Conservation (phyloP, 2,797 vertebrate species). For the Apodemus agrarius region DNA sequence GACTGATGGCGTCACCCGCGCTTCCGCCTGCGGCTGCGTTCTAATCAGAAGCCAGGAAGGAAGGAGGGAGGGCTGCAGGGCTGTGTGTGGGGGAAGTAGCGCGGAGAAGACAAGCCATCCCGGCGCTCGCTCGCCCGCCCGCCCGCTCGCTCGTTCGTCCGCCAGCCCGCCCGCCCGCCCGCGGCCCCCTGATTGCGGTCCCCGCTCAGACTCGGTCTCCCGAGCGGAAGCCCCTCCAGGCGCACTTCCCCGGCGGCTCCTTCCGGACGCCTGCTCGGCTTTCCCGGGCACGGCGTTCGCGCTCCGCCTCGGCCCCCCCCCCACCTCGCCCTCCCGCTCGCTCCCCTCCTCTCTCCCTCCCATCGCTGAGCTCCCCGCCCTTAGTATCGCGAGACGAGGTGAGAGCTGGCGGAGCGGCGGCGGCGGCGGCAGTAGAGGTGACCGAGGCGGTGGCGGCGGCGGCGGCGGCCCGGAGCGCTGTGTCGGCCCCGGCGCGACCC, state of each 20-base stretch:
- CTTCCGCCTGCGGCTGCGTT: constrained; percentile 79
- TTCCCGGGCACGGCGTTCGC: neutral
- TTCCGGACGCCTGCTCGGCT: neutral
- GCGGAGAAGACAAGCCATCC: constrained; percentile 45
- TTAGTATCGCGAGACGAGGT: constrained; percentile 82
- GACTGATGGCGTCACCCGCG: constrained; percentile 71
- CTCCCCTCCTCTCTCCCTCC: constrained; percentile 52
- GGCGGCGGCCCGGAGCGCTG: constrained; percentile 72
- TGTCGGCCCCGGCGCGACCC: constrained; percentile 72
- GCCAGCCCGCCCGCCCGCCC: no score
- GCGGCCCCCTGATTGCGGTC: neutral
- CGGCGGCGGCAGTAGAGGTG: constrained; percentile 85
- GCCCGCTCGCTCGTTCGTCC: no score
- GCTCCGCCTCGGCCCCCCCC: neutral
- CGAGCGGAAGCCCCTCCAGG: neutral
- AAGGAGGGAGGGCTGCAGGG: constrained; percentile 55
- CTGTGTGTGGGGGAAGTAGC: constrained; percentile 44
- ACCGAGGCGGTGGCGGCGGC: constrained; percentile 83
- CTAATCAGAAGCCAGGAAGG: constrained; percentile 53
- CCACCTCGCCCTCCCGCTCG: neutral
- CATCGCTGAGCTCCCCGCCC: constrained; percentile 76
- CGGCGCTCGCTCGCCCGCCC: neutral
- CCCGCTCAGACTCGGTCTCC: neutral
- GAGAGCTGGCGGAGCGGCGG: constrained; percentile 81
- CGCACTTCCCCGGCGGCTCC: neutral